phyloP scores from a whole-genome alignment of 2,113 vertebrate genomes.

The Oreamnos americanus region DNA sequence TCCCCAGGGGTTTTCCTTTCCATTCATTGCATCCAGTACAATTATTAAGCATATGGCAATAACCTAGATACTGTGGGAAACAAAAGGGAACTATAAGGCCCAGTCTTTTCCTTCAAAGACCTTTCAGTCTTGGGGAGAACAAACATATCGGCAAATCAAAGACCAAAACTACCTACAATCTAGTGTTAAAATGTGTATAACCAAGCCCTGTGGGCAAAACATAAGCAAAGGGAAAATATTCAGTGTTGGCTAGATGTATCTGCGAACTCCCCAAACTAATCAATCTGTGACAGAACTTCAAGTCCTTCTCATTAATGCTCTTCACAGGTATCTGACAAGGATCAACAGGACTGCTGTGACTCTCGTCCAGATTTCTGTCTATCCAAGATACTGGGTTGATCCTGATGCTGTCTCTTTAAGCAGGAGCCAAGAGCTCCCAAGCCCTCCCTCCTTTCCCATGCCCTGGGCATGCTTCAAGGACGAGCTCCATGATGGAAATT shows the following conservation, averaged over 20 bases:
- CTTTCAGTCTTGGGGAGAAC: slow-evolving; percentile 10
- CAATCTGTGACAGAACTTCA: neutral
- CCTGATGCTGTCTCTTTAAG: slow-evolving; percentile 54
- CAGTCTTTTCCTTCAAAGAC: slow-evolving; percentile 1
- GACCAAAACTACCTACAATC: slow-evolving; percentile 26
- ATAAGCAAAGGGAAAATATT: slow-evolving; percentile 9
- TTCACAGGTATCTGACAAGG: neutral
- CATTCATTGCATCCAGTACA: neutral
- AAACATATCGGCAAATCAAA: slow-evolving; percentile 30
- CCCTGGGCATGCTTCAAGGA: slow-evolving; percentile 31
- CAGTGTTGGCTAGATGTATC: neutral
- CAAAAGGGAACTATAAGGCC: neutral
- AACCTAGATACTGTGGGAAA: neutral
- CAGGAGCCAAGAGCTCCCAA: neutral
- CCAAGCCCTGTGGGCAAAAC: slow-evolving; percentile 11
- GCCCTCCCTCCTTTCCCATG: slow-evolving; percentile 56
- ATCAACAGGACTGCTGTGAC: neutral
- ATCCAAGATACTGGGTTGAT: neutral
- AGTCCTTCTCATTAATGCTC: neutral
- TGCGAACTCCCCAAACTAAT: neutral
- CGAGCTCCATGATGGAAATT: slow-evolving; percentile 51
- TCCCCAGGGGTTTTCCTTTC: slow-evolving; percentile 19
- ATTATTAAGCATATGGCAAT: slow-evolving; percentile 11
- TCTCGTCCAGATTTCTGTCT: neutral
- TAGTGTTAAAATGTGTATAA: slow-evolving; percentile 9